Evolutionary conservation across 2,797 vertebrate genomes (phyloP).

Genomic region (Aplochiton taeniatus): DNA sequence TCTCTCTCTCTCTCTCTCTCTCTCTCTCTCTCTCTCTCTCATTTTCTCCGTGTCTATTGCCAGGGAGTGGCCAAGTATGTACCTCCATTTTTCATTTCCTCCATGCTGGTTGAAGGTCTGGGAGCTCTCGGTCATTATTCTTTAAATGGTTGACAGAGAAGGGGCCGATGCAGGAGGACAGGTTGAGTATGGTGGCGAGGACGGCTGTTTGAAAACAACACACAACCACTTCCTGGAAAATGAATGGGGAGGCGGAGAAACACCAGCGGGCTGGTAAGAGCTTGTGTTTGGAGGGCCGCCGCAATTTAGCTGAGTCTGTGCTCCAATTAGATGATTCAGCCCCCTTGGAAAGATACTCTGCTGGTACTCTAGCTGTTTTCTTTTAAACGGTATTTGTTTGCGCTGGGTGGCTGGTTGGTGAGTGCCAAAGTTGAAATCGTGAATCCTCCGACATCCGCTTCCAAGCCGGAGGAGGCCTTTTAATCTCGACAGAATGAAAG

Average conservation of each 20-base stretch:
- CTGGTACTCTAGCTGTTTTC: no score
- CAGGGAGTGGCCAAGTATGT: constrained; percentile 44
- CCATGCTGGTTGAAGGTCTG: constrained; percentile 46
- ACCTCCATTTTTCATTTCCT: constrained; percentile 51
- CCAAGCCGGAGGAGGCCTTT: no score
- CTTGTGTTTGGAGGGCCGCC: constrained; percentile 30
- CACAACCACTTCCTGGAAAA: background rate
- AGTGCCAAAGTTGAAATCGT: background rate
- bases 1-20: background rate
- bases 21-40: background rate
- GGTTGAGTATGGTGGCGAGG: constrained; percentile 27
- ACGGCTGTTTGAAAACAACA: background rate
- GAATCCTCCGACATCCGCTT: background rate
- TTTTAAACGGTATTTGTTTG: no score
- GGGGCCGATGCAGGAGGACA: constrained; percentile 7
- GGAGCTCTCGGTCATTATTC: constrained; percentile 57
- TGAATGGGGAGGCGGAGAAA: constrained; percentile 7
- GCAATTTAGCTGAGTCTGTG: constrained; percentile 29
- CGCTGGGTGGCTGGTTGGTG: no score
- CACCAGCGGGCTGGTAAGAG: constrained; percentile 33
- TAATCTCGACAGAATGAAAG: constrained; percentile 36
- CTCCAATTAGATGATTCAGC: constrained; percentile 33
- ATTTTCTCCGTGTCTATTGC: constrained; percentile 12
- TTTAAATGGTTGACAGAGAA: constrained; percentile 62
- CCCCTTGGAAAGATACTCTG: constrained; percentile 4